These are phyloP conservation scores for Drosophila ambigua DNA, from an alignment of 1,140 invertebrate genomes.

Conservation along the genomic window DNA sequence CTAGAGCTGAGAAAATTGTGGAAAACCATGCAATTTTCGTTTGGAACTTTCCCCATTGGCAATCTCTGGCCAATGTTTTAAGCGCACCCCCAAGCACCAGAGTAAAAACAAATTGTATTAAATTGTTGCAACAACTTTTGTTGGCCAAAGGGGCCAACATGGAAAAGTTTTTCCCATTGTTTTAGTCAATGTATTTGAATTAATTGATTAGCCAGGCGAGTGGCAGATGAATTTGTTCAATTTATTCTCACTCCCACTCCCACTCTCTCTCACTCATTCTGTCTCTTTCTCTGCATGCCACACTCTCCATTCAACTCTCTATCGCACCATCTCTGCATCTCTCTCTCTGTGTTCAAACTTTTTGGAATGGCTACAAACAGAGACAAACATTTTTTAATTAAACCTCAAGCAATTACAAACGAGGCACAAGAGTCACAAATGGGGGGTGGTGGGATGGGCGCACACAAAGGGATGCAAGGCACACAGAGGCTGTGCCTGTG, in stretches of 20 bases:
- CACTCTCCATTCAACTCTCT: neutral
- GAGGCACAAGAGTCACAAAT: conserved; percentile 49
- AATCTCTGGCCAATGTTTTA: too few species aligned
- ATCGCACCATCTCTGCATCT: too few species aligned
- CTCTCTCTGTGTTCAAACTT: neutral
- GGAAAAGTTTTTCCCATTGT: conserved; percentile 15
- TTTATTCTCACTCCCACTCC: neutral
- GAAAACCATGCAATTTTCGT: too few species aligned
- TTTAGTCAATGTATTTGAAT: conserved; percentile 30
- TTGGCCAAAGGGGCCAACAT: neutral
- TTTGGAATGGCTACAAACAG: conserved; percentile 18
- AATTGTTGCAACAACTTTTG: too few species aligned
- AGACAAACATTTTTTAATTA: conserved; percentile 79
- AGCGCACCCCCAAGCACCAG: too few species aligned
- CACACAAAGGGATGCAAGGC: conserved; percentile 39
- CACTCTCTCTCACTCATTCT: neutral
- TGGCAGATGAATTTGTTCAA: conserved; percentile 45
- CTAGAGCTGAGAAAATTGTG: too few species aligned
- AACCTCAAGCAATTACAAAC: conserved; percentile 76
- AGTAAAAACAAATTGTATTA: too few species aligned
- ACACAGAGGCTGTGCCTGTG: neutral
- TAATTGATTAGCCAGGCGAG: conserved; percentile 59
- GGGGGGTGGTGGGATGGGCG: conserved; percentile 9
- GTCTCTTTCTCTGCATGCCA: neutral
- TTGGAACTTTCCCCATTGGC: too few species aligned